phyloP scores from a whole-genome alignment of 1,140 invertebrate genomes.

The Lepidurus arcticus region DNA sequence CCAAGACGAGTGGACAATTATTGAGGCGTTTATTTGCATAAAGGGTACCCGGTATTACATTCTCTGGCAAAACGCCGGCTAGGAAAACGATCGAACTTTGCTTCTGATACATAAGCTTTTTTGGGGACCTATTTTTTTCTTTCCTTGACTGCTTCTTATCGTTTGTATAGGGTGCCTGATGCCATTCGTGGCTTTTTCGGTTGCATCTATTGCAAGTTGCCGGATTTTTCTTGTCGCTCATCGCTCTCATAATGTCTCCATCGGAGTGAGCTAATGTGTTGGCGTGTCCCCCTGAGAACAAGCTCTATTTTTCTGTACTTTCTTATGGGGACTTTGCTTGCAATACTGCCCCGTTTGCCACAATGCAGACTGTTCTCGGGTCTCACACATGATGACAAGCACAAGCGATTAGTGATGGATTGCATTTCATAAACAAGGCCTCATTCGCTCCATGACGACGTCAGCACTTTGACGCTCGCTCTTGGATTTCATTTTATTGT shows the following conservation, averaged over 20 bases:
- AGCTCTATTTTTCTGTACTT: neutral
- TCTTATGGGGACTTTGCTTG: neutral
- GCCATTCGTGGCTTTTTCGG: neutral
- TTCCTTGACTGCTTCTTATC: neutral
- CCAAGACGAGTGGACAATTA: neutral
- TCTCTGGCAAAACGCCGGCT: neutral
- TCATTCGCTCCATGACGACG: neutral
- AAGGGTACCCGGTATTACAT: neutral
- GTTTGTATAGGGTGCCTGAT: no score
- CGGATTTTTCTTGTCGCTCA: slow-evolving; percentile 18
- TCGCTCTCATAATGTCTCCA: slow-evolving; percentile 11
- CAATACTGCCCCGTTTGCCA: neutral
- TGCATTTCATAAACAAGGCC: slow-evolving; percentile 33
- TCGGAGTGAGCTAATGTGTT: slow-evolving; percentile 1
- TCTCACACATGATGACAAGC: slow-evolving; percentile 33
- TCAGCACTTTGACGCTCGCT: slow-evolving; percentile 1
- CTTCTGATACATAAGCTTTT: no score
- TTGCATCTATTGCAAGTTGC: neutral
- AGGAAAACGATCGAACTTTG: no score
- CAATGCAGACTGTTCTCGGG: slow-evolving; percentile 18
- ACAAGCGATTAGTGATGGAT: slow-evolving; percentile 35
- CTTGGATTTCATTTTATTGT: neutral
- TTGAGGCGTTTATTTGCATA: neutral
- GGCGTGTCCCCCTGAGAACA: neutral
- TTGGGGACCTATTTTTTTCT: neutral